Evolutionary conservation across 2,113 vertebrate genomes (phyloP).

Genomic region (Myocastor coypus): DNA sequence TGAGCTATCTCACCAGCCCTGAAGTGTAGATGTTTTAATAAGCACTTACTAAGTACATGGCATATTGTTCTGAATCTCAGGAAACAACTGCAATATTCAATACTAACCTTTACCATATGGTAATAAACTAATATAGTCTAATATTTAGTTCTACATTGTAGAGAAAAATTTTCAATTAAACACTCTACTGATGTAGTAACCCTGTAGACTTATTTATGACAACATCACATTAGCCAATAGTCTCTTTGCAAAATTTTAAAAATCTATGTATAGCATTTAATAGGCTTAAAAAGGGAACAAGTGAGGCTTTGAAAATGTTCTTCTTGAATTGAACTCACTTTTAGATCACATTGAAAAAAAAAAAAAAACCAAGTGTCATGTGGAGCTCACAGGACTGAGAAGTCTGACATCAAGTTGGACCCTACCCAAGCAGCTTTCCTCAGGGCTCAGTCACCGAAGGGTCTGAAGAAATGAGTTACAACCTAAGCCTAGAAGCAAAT

Average conservation of each 20-base stretch:
- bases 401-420: not conserved
- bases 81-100: not conserved
- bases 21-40: constrained; percentile 10
- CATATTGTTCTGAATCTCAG: constrained; percentile 7
- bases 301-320: not conserved
- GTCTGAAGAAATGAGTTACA: not conserved
- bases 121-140: constrained; percentile 13
- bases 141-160: constrained; percentile 17
- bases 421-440: not conserved
- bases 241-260: constrained; percentile 13
- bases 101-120: constrained; percentile 12
- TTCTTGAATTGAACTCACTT: not conserved
- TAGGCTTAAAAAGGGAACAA: not conserved
- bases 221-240: constrained; percentile 31
- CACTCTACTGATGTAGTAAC: not conserved
- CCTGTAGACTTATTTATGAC: not conserved
- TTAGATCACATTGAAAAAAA: not conserved
- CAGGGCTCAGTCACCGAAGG: not conserved
- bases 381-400: not conserved
- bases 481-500: not conserved
- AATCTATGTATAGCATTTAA: not conserved
- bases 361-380: not conserved
- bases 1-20: no score
- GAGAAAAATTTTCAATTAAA: constrained; percentile 47
- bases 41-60: not conserved